These are phyloP conservation scores for Pterocles orientalis DNA, from an alignment of 2,113 vertebrate species.

Conservation along the genomic window DNA sequence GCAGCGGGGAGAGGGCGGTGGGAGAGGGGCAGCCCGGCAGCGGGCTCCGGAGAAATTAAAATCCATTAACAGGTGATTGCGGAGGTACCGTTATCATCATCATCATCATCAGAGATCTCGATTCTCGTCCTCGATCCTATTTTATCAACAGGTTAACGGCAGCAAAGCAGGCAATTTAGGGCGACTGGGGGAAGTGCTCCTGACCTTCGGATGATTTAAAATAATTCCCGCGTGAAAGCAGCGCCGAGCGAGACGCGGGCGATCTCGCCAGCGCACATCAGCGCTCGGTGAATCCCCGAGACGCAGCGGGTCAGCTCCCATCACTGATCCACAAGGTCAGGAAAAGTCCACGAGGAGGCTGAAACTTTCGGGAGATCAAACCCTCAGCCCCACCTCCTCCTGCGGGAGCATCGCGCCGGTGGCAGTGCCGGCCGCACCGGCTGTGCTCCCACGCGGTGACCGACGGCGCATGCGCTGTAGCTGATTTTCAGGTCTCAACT, in stretches of 20 bases:
- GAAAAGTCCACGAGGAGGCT: not conserved
- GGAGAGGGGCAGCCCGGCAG: not conserved
- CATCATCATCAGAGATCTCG: not conserved
- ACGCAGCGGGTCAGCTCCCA: not conserved
- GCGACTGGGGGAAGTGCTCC: not conserved
- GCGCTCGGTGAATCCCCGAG: rapidly evolving
- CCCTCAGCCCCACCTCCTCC: not conserved
- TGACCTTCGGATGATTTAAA: not conserved
- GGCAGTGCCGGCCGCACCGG: not conserved
- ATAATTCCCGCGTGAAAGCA: not conserved
- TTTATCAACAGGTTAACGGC: not conserved
- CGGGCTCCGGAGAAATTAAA: not conserved
- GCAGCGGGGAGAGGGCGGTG: not conserved
- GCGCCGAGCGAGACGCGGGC: not conserved
- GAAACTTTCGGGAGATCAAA: not conserved
- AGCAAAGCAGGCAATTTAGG: not conserved
- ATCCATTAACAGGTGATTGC: not conserved
- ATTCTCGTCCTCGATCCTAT: not conserved
- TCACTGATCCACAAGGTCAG: not conserved
- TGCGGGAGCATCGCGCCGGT: not conserved
- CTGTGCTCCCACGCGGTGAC: not conserved
- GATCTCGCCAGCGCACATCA: not conserved
- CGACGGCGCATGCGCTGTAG: slow-evolving; percentile 32
- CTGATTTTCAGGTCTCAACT: slow-evolving; percentile 75
- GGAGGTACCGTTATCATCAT: not conserved